Evolutionary conservation across 1,140 invertebrate genomes (phyloP).

Genomic region (Saxidomus purpurata): DNA sequence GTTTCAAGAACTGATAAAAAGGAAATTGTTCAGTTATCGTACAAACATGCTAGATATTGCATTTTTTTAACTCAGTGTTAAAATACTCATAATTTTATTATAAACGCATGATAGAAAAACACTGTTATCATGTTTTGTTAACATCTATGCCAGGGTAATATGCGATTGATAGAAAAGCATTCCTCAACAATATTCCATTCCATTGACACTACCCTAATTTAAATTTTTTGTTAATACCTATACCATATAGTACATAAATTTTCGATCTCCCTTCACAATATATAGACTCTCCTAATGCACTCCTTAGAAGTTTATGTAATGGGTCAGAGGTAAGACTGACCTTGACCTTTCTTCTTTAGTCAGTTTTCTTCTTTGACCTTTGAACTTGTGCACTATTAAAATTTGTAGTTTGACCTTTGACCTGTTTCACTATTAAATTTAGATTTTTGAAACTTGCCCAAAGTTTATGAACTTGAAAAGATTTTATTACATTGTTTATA

Average conservation of each 20-base stretch:
- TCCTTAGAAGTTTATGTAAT: constrained; percentile 25
- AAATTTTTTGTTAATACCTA: neutral
- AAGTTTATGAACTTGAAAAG: too few species aligned
- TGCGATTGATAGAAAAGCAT: constrained; percentile 36
- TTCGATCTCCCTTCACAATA: neutral
- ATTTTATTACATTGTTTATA: too few species aligned
- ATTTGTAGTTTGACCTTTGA: too few species aligned
- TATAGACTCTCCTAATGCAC: neutral
- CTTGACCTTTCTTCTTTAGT: neutral
- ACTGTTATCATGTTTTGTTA: too few species aligned
- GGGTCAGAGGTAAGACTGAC: constrained; percentile 67
- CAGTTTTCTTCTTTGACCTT: neutral
- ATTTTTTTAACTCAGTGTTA: too few species aligned
- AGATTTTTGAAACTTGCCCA: too few species aligned
- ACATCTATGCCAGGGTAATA: constrained; percentile 39
- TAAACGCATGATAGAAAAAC: neutral
- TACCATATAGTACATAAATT: neutral
- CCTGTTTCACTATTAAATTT: too few species aligned
- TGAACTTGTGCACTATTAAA: neutral
- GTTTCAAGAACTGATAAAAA: neutral
- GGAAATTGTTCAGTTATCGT: too few species aligned
- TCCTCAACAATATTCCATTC: neutral
- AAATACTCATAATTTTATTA: neutral
- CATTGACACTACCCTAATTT: neutral
- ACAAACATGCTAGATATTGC: too few species aligned